Evolutionary conservation across 2,797 vertebrate genomes (phyloP), one percentile per base, ranked within the genome.

Genomic region (Avahi laniger): DNA sequence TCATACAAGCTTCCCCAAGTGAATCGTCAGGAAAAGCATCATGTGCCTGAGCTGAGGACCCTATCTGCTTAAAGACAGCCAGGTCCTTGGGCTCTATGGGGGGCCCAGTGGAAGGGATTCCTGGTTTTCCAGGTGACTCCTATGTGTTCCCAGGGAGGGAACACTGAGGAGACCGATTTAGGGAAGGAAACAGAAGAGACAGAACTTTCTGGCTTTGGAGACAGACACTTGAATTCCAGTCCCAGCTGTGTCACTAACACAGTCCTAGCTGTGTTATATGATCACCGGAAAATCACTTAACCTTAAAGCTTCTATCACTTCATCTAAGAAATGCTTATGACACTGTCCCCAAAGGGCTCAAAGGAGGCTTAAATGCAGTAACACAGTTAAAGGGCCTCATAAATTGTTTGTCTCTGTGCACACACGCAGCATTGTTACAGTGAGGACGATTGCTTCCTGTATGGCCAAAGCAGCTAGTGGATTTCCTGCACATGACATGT

Each of bases 371-470:
- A 97, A 80, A n/a, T 78, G 43, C 38, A 57, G 73, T 94, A 88
- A 84, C 57, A 38, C 9, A 69, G 61, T 95, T 88, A 95, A 91
- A 94, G 41, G 48, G 41, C 35, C 83, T 91, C 69, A 70, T 76
- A 81, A 50, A 91, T 78, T 94, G 46, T 88, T 83, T 96, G 91
- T 94, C 69, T 61, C 46, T 94, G 79, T 96, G 75, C 61, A 97
- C 97, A 91, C 69, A 97, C 73, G 82, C 18, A 9, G 57, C 63
- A 85, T 86, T 96, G 94, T 96, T 95, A 88, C 81, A 72, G 63
- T 65, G 50, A 97, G 63, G 59, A 59, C 18, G 24, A 97, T 96
- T 97, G 93, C 83, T 97, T 97, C 97, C 95, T 97, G 82, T 96
- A 96, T 96, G 94, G 41, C 75, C 79, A 80, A 93, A 96, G 91